Conservation (phyloP, 2,113 vertebrate species). For the Tachuris rubrigastra region DNA sequence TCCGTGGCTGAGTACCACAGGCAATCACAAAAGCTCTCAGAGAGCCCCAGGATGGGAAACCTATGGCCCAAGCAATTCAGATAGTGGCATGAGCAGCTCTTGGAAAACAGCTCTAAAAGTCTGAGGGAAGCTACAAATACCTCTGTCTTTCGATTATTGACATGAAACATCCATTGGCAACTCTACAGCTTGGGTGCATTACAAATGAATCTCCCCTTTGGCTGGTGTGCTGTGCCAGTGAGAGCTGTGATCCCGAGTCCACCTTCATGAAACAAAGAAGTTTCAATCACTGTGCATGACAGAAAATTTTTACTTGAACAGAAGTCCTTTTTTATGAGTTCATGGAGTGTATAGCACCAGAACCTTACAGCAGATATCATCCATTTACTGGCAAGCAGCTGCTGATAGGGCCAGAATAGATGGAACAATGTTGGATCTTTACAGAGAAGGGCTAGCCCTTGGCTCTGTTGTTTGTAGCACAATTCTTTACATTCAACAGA, state of each 20-base stretch:
- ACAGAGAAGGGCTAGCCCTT: background rate
- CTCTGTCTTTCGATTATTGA: background rate
- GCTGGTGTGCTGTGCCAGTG: background rate
- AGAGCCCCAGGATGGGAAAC: background rate
- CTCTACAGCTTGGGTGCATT: background rate
- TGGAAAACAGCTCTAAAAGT: background rate
- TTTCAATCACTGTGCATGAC: fast-evolving
- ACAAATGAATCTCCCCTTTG: background rate
- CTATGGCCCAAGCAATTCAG: fast-evolving
- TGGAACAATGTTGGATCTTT: fast-evolving
- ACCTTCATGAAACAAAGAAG: background rate
- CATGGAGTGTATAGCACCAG: background rate
- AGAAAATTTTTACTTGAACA: background rate
- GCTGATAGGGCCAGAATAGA: background rate
- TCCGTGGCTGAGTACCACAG: background rate
- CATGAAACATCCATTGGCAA: fast-evolving
- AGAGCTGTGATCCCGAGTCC: fast-evolving
- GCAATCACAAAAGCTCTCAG: background rate
- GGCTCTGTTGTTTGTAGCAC: background rate
- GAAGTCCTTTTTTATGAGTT: background rate
- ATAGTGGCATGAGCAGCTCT: background rate
- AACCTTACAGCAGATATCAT: background rate
- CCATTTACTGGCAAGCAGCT: background rate
- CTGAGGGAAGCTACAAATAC: background rate
- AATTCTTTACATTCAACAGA: background rate